Evolutionary conservation across 2,113 vertebrate genomes (phyloP).

Genomic region (Lycaon pictus): DNA sequence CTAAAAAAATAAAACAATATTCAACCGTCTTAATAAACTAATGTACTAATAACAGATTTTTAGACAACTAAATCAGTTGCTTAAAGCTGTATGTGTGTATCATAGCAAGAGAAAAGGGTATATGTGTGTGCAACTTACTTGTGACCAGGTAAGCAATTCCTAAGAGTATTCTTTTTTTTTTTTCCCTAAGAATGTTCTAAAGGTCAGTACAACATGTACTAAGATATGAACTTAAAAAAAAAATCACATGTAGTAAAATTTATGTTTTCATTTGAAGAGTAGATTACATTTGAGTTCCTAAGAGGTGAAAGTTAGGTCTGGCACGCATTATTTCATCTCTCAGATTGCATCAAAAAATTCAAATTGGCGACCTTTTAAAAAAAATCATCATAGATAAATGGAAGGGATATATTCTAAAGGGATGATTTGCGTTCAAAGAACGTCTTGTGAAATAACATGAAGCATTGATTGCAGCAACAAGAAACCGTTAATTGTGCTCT

Average conservation of each 20-base stretch:
- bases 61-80: background rate
- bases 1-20: background rate
- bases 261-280: background rate
- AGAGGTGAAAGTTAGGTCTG: background rate
- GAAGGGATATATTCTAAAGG: background rate
- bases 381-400: background rate
- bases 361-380: background rate
- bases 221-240: background rate
- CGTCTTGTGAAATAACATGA: background rate
- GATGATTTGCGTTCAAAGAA: background rate
- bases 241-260: background rate
- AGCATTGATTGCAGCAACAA: background rate
- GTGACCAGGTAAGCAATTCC: background rate
- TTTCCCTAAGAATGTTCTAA: background rate
- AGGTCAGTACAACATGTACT: background rate
- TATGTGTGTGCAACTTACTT: background rate
- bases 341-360: background rate
- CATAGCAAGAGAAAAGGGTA: background rate
- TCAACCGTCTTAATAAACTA: background rate
- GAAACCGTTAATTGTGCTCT: background rate
- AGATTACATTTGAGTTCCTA: background rate
- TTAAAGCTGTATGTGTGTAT: background rate
- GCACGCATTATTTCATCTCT: conserved; percentile 7
- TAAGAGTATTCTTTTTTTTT: background rate
- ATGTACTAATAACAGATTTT: background rate